Percentiles rank a stretch among this genome's conserved stretches.
phyloP scores from a whole-genome alignment of 1,140 invertebrate genomes.

The Diorhabda carinulata region DNA sequence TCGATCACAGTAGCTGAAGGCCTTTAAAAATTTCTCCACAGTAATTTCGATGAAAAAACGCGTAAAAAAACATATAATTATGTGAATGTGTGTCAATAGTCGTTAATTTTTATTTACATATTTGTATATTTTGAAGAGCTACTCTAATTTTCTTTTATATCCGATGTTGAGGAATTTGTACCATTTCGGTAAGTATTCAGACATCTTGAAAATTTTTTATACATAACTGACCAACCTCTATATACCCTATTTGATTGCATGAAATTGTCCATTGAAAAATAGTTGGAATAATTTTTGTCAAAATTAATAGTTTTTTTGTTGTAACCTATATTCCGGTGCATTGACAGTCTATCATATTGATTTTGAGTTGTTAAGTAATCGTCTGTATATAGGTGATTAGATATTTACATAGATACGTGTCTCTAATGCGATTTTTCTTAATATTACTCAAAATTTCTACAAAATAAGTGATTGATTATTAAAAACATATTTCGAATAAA shows the following conservation, averaged over 20 bases:
- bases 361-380: too few species aligned
- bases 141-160: neutral
- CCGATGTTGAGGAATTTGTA: conserved; percentile 11
- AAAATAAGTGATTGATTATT: too few species aligned
- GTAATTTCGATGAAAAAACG: neutral
- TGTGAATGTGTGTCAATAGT: conserved; percentile 6
- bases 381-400: too few species aligned
- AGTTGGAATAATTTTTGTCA: too few species aligned
- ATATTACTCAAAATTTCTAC: too few species aligned
- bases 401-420: too few species aligned
- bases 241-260: neutral
- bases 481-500: too few species aligned
- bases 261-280: too few species aligned
- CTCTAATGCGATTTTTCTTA: too few species aligned
- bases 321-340: too few species aligned
- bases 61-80: conserved; percentile 7
- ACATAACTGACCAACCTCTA: conserved; percentile 12
- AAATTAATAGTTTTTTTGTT: too few species aligned
- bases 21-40: conserved; percentile 5
- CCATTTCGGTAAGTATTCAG: conserved; percentile 13
- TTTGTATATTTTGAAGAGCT: neutral
- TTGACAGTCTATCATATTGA: too few species aligned
- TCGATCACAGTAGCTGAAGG: conserved; percentile 1
- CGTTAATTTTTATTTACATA: neutral
- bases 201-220: conserved; percentile 11